These are phyloP conservation scores for Branchipolynoe longqiensis DNA, from an alignment of 2,888 invertebrate genomes.

Conservation along the genomic window DNA sequence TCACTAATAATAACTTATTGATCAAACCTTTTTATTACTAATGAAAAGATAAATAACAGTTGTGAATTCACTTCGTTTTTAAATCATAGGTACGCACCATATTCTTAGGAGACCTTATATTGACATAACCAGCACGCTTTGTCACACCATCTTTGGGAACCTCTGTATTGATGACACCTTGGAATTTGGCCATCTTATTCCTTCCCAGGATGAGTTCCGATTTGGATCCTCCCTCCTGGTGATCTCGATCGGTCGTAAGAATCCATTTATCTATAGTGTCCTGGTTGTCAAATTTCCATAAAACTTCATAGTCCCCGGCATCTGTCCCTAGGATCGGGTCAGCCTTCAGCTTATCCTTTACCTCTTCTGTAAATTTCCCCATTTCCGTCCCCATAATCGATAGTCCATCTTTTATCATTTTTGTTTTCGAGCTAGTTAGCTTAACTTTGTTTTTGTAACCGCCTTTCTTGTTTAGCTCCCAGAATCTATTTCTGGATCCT, in stretches of 20 bases:
- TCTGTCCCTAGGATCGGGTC: slow-evolving; percentile 83
- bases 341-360: slow-evolving; percentile 82
- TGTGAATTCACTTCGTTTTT: no score
- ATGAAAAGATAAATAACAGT: no score
- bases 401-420: slow-evolving; percentile 84
- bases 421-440: slow-evolving; percentile 52
- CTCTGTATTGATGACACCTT: slow-evolving; percentile 82
- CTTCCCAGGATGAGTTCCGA: slow-evolving; percentile 87
- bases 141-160: slow-evolving; percentile 91
- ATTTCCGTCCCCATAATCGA: slow-evolving; percentile 87
- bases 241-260: slow-evolving; percentile 90
- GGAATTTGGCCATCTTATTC: slow-evolving; percentile 83
- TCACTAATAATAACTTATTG: no score
- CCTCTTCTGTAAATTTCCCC: slow-evolving; percentile 83
- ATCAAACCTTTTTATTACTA: no score
- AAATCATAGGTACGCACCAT: slow-evolving; percentile 74
- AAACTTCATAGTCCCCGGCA: slow-evolving; percentile 68
- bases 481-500: slow-evolving; percentile 59
- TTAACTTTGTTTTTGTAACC: slow-evolving; percentile 69
- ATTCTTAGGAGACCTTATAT: slow-evolving; percentile 87
- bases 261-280: slow-evolving; percentile 85
- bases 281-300: slow-evolving; percentile 87
- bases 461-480: slow-evolving; percentile 70
- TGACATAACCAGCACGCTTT: slow-evolving; percentile 91
- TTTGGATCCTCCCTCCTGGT: slow-evolving; percentile 89